Evolutionary conservation across 2,888 invertebrate genomes (phyloP), one percentile per base, ranked within the genome.

Genomic region (Ormyrus rosae): DNA sequence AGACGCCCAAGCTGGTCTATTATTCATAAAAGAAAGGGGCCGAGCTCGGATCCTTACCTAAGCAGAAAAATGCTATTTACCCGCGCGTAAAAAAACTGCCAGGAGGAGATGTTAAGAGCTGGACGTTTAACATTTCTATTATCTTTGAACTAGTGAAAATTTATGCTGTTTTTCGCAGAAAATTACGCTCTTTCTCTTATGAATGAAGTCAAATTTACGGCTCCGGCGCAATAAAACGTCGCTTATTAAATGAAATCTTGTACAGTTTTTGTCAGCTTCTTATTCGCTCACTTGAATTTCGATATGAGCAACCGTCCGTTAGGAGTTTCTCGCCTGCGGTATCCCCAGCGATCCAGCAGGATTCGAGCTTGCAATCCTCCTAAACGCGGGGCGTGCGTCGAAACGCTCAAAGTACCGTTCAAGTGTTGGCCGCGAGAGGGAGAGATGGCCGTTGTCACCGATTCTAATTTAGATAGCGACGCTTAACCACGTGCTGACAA

Each of bases 381-480:
- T 58, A 56, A 48, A 58, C 34, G 34, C 2, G 65, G 8, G 8
- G 63, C 63, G 5, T 45, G 6, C 45, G 63, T 60, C 60, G 60
- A 60, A 13, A 19, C 60, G 60, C 34, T 6, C 46, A 6, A 55
- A 56, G 50, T 58, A 50, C 48, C 58, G 34, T 34, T 34, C 34
- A 34, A 34, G 34, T 45, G 50, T 56, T 51, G 13, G 50, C 64
- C 48, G 53, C 60, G 46, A 51, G 19, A 51, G 19, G 34, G 9
- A 10, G 34, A 34, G 34, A 34, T 50, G 46, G 69, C 34, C 64
- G 74, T 78, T 85, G 85, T 85, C 84, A 85, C 86, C 84, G 88
- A 88, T 88, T 88, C 87, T 87, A 88, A 88, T 88, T 88, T 88
- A 88, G 88, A 88, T 88, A 88, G 88, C 86, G 85, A 85, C 84